Conservation (phyloP, 2,113 vertebrate species). For the Labeo rohita region DNA sequence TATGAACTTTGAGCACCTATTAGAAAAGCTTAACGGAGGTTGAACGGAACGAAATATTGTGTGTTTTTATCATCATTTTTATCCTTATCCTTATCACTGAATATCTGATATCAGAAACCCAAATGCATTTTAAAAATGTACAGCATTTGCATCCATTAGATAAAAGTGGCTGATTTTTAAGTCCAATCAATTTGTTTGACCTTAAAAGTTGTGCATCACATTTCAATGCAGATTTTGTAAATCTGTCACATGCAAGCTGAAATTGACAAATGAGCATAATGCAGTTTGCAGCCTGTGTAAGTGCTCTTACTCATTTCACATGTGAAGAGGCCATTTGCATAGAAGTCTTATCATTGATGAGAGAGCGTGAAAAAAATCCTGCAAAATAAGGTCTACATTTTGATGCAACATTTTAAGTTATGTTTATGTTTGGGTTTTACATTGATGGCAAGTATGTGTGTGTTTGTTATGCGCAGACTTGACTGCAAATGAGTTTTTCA, state of each 20-base stretch:
- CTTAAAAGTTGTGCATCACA: neutral
- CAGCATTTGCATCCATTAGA: neutral
- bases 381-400: neutral
- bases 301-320: neutral
- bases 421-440: neutral
- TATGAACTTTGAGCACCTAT: too few relatives aligned
- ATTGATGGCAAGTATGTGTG: neutral
- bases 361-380: neutral
- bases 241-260: neutral
- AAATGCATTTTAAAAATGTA: neutral
- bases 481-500: constrained; percentile 82
- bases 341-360: neutral
- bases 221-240: neutral
- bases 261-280: constrained; percentile 4
- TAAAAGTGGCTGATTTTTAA: neutral
- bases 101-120: neutral
- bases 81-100: too few relatives aligned
- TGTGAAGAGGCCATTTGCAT: neutral
- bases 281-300: neutral
- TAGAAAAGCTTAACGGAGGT: too few relatives aligned
- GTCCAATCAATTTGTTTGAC: neutral
- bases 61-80: too few relatives aligned
- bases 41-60: too few relatives aligned
- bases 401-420: neutral
- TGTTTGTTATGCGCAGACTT: constrained; percentile 67